Evolutionary conservation across 1,140 invertebrate genomes (phyloP).

Genomic region (Nebria ingens): DNA sequence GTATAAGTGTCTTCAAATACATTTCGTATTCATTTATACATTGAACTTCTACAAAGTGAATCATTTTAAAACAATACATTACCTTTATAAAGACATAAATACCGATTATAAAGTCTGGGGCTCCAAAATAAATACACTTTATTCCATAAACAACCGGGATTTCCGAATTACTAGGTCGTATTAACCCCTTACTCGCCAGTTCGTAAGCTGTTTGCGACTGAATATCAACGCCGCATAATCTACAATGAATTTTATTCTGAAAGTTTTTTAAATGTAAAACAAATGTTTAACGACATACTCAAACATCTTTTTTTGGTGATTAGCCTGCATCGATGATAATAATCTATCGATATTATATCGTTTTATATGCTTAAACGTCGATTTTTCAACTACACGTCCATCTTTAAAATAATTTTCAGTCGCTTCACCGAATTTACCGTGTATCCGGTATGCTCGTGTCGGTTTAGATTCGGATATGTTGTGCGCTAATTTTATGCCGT

Average conservation of each 20-base stretch:
- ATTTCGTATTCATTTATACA: constrained; percentile 70
- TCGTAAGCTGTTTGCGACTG: constrained; percentile 84
- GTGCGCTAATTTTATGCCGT: constrained; percentile 43
- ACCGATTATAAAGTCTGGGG: constrained; percentile 81
- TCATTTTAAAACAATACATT: constrained; percentile 14
- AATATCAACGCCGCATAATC: constrained; percentile 64
- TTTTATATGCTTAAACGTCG: constrained; percentile 59
- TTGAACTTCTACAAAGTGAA: constrained; percentile 64
- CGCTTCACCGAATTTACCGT: constrained; percentile 65
- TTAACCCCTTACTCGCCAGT: constrained; percentile 63
- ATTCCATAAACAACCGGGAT: constrained; percentile 76
- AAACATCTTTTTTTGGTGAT: constrained; percentile 74
- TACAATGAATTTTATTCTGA: constrained; percentile 33
- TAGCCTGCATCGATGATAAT: constrained; percentile 64
- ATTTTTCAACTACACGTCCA: constrained; percentile 60
- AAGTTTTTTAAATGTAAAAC: constrained; percentile 12
- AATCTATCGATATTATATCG: constrained; percentile 55
- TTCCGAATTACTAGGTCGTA: constrained; percentile 58
- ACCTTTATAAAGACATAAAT: constrained; percentile 25
- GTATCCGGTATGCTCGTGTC: constrained; percentile 61
- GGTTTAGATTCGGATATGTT: constrained; percentile 44
- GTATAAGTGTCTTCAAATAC: constrained; percentile 62
- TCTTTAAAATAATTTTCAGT: constrained; percentile 64
- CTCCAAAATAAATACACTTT: constrained; percentile 70
- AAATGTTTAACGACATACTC: constrained; percentile 47